Evolutionary conservation across 2,888 invertebrate genomes (phyloP).

Genomic region (Campopleginae sp.): DNA sequence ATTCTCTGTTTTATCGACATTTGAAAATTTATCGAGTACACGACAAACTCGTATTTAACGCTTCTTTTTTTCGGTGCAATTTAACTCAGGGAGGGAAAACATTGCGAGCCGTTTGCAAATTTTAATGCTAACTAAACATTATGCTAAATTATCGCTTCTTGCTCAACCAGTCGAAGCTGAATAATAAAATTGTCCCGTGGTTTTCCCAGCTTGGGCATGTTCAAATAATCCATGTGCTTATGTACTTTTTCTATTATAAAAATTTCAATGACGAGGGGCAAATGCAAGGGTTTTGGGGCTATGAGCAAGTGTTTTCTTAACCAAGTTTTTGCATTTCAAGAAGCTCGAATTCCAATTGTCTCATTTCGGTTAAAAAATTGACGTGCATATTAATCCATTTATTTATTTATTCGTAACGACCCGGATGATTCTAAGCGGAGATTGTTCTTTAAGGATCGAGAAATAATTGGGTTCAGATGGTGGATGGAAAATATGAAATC

Average conservation of each 20-base stretch:
- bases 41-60: neutral
- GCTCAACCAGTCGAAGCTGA: neutral
- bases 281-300: neutral
- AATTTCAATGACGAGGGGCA: neutral
- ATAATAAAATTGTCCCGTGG: neutral
- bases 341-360: neutral
- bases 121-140: neutral
- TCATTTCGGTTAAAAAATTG: neutral
- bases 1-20: slow-evolving; percentile 33
- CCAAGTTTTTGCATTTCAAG: neutral
- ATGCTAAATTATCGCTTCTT: neutral
- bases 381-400: neutral
- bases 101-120: neutral
- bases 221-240: neutral
- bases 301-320: neutral
- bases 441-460: neutral
- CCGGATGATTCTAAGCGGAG: neutral
- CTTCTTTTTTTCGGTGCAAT: neutral
- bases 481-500: neutral
- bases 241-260: neutral
- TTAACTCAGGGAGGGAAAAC: neutral
- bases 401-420: neutral
- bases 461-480: neutral
- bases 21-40: slow-evolving; percentile 46
- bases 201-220: neutral